Percentiles rank a stretch among this genome's conserved stretches.
phyloP scores from a whole-genome alignment of 2,113 vertebrate species.

The Chaenocephalus aceratus region DNA sequence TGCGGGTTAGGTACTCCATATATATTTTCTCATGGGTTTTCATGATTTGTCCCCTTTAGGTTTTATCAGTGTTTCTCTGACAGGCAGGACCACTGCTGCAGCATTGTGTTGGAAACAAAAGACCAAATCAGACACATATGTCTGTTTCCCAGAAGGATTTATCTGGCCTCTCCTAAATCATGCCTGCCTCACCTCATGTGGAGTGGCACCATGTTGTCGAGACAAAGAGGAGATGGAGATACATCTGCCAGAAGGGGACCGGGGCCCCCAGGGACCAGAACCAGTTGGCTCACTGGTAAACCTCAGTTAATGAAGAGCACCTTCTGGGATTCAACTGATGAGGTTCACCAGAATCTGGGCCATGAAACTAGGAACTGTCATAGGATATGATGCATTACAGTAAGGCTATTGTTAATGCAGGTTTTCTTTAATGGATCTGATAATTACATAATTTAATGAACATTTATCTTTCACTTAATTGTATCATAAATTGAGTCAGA shows the following conservation, averaged over 20 bases:
- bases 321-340: conserved; percentile 61
- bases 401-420: background rate
- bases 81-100: background rate
- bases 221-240: conserved; percentile 63
- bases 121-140: background rate
- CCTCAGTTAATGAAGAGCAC: conserved; percentile 66
- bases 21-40: too few relatives aligned
- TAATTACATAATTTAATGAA: background rate
- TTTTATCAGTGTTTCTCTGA: too few relatives aligned
- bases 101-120: conserved; percentile 6
- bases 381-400: background rate
- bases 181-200: conserved; percentile 37
- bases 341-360: conserved; percentile 32
- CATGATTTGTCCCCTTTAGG: too few relatives aligned
- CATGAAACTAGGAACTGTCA: conserved; percentile 9
- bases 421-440: background rate
- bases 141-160: conserved; percentile 47
- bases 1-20: too few relatives aligned
- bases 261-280: conserved; percentile 60
- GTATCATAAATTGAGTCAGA: background rate
- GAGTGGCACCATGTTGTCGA: conserved; percentile 57
- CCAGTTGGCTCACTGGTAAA: conserved; percentile 66
- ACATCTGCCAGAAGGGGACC: conserved; percentile 70
- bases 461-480: background rate
- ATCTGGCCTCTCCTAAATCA: conserved; percentile 47